Conservation (phyloP, 1,140 invertebrate genomes). For the Chionoecetes opilio region DNA sequence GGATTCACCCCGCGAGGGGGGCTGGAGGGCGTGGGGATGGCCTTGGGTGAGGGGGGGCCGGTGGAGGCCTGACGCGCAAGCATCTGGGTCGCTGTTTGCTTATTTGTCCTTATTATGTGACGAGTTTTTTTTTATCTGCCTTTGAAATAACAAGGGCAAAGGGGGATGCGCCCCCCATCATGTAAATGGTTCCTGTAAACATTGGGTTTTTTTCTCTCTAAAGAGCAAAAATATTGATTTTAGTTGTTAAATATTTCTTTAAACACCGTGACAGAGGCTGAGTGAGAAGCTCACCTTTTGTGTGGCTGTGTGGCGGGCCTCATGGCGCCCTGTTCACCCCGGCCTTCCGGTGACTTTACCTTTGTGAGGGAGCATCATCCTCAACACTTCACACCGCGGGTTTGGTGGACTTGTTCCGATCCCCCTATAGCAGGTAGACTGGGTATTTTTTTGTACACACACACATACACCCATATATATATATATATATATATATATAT, state of each 20-base stretch:
- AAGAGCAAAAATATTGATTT: neutral
- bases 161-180: neutral
- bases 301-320: neutral
- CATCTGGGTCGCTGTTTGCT: conserved; percentile 6
- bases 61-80: neutral
- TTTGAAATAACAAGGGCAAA: neutral
- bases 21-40: neutral
- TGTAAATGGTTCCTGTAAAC: neutral
- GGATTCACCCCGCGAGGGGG: neutral
- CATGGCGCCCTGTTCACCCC: neutral
- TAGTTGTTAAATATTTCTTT: neutral
- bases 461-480: conserved; percentile 58
- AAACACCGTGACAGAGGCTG: neutral
- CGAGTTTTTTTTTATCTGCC: neutral
- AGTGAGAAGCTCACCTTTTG: neutral
- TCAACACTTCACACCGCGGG: neutral
- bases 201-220: neutral
- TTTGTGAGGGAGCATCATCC: neutral
- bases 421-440: neutral
- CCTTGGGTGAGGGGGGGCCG: neutral
- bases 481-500: conserved; percentile 64
- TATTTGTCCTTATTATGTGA: conserved; percentile 21
- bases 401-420: neutral
- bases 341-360: neutral
- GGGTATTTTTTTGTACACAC: conserved; percentile 39